Percentiles rank a stretch among this genome's conserved stretches.
Conservation (phyloP, 2,113 vertebrate species). For the Dasypus novemcinctus region DNA sequence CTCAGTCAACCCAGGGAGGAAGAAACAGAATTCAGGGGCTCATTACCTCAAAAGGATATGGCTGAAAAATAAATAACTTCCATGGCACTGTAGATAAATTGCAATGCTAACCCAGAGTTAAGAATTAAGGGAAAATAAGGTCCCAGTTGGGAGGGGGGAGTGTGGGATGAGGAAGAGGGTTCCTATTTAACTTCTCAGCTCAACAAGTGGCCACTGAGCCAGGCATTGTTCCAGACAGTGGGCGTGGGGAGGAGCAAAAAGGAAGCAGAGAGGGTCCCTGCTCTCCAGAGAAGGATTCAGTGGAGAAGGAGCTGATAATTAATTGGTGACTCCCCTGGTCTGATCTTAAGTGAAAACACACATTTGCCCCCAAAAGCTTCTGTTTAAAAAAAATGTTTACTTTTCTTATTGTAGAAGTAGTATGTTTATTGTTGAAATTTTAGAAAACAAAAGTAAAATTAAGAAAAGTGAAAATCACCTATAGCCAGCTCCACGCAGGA, state of each 20-base stretch:
- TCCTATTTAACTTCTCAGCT: no score
- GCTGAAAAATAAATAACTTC: not conserved
- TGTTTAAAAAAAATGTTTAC: not conserved
- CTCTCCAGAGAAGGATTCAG: not conserved
- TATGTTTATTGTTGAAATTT: not conserved
- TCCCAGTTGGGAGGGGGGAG: not conserved
- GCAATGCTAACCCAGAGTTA: not conserved
- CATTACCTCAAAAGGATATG: not conserved
- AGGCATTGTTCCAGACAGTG: not conserved
- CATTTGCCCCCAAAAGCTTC: not conserved
- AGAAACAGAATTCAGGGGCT: not conserved
- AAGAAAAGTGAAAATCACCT: not conserved
- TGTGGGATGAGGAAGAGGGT: no score
- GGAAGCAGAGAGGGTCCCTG: not conserved
- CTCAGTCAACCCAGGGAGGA: not conserved
- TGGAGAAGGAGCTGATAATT: not conserved
- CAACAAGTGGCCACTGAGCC: not conserved
- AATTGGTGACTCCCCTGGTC: not conserved
- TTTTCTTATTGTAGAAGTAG: not conserved
- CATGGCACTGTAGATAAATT: not conserved
- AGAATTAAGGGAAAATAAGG: no score
- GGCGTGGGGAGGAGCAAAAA: not conserved
- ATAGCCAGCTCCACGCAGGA: no score
- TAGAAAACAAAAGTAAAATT: not conserved
- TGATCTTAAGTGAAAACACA: not conserved